These are phyloP conservation scores for Ptyas mucosa DNA, from an alignment of 2,113 vertebrate species.

Conservation along the genomic window DNA sequence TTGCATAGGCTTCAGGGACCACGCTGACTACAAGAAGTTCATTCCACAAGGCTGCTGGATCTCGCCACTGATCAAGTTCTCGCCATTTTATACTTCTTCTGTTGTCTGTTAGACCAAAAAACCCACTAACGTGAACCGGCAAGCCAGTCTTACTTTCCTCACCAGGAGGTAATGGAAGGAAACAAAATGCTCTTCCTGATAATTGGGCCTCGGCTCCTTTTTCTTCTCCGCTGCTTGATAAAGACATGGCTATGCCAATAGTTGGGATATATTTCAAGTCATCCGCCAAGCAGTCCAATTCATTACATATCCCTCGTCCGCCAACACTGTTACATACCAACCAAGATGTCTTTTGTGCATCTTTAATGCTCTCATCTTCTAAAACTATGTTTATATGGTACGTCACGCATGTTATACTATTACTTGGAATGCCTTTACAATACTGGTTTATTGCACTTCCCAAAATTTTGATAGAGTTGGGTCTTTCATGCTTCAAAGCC, in stretches of 20 bases:
- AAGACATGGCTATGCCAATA: constrained; percentile 88
- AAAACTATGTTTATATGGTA: constrained; percentile 86
- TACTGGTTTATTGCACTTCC: constrained; percentile 83
- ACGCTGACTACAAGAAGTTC: constrained; percentile 86
- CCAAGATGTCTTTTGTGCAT: constrained; percentile 85
- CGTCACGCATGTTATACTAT: constrained; percentile 83
- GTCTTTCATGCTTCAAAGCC: constrained; percentile 80
- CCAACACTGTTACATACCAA: constrained; percentile 93
- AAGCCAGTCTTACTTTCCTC: constrained; percentile 95
- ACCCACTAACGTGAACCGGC: constrained; percentile 95
- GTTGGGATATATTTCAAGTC: constrained; percentile 92
- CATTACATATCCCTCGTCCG: constrained; percentile 84
- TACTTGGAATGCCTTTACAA: constrained; percentile 80
- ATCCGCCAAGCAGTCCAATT: constrained; percentile 89
- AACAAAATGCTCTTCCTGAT: constrained; percentile 93
- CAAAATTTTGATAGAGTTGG: constrained; percentile 82
- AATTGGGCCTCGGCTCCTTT: constrained; percentile 80
- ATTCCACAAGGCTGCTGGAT: constrained; percentile 95
- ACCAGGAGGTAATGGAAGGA: constrained; percentile 91
- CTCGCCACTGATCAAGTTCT: constrained; percentile 95
- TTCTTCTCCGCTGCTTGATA: constrained; percentile 67
- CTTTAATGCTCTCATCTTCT: constrained; percentile 82
- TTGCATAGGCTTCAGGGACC: constrained; percentile 87
- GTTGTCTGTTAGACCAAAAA: constrained; percentile 97
- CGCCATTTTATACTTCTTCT: constrained; percentile 97